Evolutionary conservation across 2,113 vertebrate genomes (phyloP).

Genomic region (Ochotona princeps): DNA sequence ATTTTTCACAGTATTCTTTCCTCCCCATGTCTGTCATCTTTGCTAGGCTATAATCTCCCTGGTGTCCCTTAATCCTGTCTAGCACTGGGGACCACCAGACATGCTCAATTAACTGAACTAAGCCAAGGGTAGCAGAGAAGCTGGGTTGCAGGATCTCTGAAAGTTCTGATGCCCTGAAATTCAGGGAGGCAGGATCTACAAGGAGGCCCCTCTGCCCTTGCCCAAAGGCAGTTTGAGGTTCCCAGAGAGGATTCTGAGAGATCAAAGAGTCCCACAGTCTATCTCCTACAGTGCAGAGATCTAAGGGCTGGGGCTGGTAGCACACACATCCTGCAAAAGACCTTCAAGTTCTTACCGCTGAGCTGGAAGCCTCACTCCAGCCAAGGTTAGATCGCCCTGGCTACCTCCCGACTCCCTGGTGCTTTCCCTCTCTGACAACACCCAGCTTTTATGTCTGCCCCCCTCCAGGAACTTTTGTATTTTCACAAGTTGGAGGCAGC

Average conservation of each 20-base stretch:
- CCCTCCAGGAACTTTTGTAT: neutral
- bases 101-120: slow-evolving; percentile 34
- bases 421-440: neutral
- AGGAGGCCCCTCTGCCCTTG: neutral
- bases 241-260: neutral
- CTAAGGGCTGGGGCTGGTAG: neutral
- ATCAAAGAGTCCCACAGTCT: neutral
- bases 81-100: slow-evolving; percentile 6
- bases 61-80: slow-evolving; percentile 23
- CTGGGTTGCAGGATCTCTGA: neutral
- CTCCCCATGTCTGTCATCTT: slow-evolving; percentile 18
- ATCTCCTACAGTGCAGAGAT: neutral
- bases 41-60: slow-evolving; percentile 27
- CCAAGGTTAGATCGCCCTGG: neutral
- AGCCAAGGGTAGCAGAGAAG: neutral
- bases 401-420: neutral
- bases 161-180: neutral
- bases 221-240: slow-evolving; percentile 23
- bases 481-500: neutral
- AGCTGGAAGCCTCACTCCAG: neutral
- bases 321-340: neutral
- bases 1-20: neutral
- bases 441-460: neutral
- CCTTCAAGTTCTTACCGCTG: neutral
- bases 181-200: neutral